A percentile compares a stretch with the other conserved stretches of the same genome.
These are phyloP conservation scores for Ophiodon elongatus DNA, from an alignment of 2,113 vertebrate species.

Conservation along the genomic window DNA sequence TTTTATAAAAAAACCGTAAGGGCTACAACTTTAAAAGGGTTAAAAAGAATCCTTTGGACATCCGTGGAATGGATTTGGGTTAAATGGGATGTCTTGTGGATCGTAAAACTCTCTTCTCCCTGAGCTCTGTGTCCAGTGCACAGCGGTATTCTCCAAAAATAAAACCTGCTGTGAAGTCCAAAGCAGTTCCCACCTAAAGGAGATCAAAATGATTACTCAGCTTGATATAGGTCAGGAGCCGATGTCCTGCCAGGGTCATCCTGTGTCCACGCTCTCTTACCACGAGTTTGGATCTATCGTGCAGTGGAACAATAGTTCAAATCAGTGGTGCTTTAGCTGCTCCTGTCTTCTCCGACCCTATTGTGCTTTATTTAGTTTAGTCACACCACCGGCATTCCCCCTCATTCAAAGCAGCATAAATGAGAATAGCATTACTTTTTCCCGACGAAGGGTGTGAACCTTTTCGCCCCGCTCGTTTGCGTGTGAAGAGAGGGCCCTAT, in stretches of 20 bases:
- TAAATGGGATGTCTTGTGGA: not conserved
- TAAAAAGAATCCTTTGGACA: not conserved
- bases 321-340: conserved; percentile 4
- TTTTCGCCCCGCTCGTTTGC: conserved; percentile 46
- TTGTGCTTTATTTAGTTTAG: conserved; percentile 53
- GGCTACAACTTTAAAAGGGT: not conserved
- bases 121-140: not conserved
- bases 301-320: conserved; percentile 16
- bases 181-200: not conserved
- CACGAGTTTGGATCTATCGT: not conserved
- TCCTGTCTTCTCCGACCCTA: conserved; percentile 45
- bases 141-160: not conserved
- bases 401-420: conserved; percentile 20
- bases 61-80: not conserved
- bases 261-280: not conserved
- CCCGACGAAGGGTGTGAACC: conserved; percentile 55
- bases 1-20: not conserved
- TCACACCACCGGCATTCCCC: conserved; percentile 58
- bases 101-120: not conserved
- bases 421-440: conserved; percentile 31
- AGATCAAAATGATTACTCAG: not conserved
- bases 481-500: conserved; percentile 78
- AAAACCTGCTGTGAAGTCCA: not conserved
- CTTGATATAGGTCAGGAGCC: conserved; percentile 35
- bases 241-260: conserved; percentile 4